Percentiles rank a stretch among this genome's conserved stretches.
Evolutionary conservation across 2,797 vertebrate species (phyloP).

Genomic region (Cossypha dichroa): DNA sequence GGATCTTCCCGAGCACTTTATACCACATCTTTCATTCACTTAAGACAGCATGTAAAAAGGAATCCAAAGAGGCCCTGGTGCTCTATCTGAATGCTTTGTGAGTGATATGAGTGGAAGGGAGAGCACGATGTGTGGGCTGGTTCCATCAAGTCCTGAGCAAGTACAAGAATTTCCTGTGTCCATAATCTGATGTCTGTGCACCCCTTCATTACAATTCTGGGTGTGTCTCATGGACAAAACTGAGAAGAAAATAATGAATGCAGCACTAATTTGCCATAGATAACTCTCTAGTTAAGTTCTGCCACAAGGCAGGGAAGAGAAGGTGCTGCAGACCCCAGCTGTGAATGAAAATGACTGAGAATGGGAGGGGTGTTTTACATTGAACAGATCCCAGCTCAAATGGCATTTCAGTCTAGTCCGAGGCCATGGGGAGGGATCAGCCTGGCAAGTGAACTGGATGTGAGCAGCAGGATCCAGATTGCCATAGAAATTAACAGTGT

Average conservation of each 20-base stretch:
- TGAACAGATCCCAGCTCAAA: not conserved
- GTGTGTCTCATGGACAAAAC: not conserved
- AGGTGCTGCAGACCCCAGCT: not conserved
- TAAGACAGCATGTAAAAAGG: not conserved
- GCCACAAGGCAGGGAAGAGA: not conserved
- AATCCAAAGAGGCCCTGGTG: not conserved
- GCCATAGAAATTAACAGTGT: conserved; percentile 14
- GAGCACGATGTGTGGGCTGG: not conserved
- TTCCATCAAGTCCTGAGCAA: not conserved
- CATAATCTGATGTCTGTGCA: not conserved
- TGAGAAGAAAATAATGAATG: fast-evolving
- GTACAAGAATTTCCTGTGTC: not conserved
- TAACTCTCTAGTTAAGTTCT: not conserved
- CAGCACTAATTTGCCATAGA: not conserved
- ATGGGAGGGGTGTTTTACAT: not conserved
- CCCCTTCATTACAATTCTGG: not conserved
- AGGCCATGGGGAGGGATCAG: not conserved
- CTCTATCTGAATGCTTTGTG: not conserved
- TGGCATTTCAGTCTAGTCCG: not conserved
- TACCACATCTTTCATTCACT: not conserved
- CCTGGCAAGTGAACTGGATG: not conserved
- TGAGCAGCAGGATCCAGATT: conserved; percentile 18
- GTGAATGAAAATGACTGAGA: not conserved
- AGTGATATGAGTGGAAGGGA: not conserved
- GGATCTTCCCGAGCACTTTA: not conserved